A percentile compares a stretch with the other conserved stretches of the same genome.
Evolutionary conservation across 2,888 invertebrate genomes (phyloP).

Genomic region (Dryocosmus kuriphilus): DNA sequence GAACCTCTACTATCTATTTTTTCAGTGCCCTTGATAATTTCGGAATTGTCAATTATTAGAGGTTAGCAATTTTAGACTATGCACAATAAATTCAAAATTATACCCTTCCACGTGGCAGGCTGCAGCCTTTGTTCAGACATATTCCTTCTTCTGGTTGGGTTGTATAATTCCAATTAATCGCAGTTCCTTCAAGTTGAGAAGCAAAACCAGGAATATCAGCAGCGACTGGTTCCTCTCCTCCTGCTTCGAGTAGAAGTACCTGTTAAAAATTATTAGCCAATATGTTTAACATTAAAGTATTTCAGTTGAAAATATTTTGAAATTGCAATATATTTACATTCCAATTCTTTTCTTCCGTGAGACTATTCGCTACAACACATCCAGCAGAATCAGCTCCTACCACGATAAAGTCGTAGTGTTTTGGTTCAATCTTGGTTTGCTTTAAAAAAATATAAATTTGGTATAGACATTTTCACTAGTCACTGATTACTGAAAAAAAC

Average conservation of each 20-base stretch:
- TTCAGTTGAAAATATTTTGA: neutral
- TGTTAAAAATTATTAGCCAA: conserved; percentile 86
- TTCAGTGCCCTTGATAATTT: too few relatives aligned
- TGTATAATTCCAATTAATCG: conserved; percentile 94
- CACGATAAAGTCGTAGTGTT: conserved; percentile 77
- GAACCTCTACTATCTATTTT: too few relatives aligned
- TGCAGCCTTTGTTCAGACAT: conserved; percentile 89
- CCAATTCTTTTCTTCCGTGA: conserved; percentile 67
- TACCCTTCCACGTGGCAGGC: conserved; percentile 93
- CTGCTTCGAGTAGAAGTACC: too few relatives aligned
- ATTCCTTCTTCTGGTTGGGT: conserved; percentile 90
- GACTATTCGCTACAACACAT: conserved; percentile 78
- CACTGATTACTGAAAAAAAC: too few relatives aligned
- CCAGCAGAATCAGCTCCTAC: conserved; percentile 80
- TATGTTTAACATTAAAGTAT: neutral
- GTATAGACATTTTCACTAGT: too few relatives aligned
- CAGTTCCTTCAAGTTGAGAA: conserved; percentile 89
- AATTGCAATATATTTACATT: conserved; percentile 44
- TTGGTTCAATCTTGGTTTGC: neutral
- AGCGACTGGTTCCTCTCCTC: conserved; percentile 93
- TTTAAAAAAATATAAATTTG: conserved; percentile 42
- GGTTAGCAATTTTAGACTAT: too few relatives aligned
- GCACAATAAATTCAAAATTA: too few relatives aligned
- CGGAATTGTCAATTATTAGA: too few relatives aligned
- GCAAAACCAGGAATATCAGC: conserved; percentile 87